Percentiles rank a stretch among this genome's conserved stretches.
phyloP scores from a whole-genome alignment of 2,888 invertebrate species.

The Agrochola circellaris region DNA sequence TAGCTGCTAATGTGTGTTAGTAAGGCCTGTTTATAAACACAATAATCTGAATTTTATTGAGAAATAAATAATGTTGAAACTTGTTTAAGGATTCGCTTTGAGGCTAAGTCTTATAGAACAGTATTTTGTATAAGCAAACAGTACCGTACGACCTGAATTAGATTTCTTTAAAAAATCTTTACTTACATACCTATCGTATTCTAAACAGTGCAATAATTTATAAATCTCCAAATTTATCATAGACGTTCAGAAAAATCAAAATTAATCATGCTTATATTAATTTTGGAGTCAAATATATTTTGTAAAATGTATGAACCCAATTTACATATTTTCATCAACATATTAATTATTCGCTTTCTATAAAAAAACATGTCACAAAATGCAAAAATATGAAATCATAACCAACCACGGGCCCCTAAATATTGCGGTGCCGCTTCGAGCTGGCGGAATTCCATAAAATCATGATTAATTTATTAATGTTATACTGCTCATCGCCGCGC shows the following conservation, averaged over 20 bases:
- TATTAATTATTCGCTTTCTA: constrained; percentile 18
- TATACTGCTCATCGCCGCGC: constrained; percentile 84
- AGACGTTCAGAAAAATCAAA: not conserved
- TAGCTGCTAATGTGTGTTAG: too few relatives aligned
- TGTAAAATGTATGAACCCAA: not conserved
- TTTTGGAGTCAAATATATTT: not conserved
- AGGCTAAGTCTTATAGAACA: not conserved
- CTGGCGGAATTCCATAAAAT: constrained; percentile 89
- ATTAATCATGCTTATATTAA: not conserved
- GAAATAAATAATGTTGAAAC: too few relatives aligned
- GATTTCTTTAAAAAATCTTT: not conserved
- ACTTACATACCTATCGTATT: not conserved
- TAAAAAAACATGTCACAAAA: constrained; percentile 18
- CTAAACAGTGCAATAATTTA: not conserved
- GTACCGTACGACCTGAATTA: not conserved
- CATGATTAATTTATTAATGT: constrained; percentile 90
- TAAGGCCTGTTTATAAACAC: too few relatives aligned
- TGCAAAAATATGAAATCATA: constrained; percentile 4
- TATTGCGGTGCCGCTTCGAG: constrained; percentile 72
- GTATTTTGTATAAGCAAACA: not conserved
- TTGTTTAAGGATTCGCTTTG: too few relatives aligned
- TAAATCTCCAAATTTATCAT: not conserved
- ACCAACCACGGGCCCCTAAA: constrained; percentile 68
- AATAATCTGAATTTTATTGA: too few relatives aligned
- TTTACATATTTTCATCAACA: not conserved